Conservation (phyloP, 1,140 invertebrate genomes). For the Pygmarrhopalites habei region DNA sequence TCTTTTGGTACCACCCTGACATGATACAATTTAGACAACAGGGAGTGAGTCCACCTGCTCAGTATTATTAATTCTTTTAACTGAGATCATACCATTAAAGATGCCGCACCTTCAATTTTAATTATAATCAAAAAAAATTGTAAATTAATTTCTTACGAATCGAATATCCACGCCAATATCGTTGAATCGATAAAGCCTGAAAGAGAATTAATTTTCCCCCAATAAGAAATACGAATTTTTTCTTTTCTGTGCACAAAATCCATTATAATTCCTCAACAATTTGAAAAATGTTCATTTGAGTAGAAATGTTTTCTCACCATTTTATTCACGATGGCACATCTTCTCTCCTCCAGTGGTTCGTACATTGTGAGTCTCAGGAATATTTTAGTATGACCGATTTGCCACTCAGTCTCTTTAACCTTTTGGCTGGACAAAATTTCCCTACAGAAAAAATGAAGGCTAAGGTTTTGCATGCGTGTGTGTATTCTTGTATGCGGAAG, state of each 20-base stretch:
- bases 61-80: too few species aligned
- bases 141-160: slow-evolving; percentile 45
- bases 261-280: too few species aligned
- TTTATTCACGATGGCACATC: slow-evolving; percentile 59
- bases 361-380: slow-evolving; percentile 77
- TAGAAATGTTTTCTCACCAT: too few species aligned
- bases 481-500: neutral
- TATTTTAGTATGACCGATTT: slow-evolving; percentile 83
- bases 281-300: too few species aligned
- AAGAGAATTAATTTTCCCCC: too few species aligned
- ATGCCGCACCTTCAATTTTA: neutral
- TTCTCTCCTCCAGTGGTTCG: slow-evolving; percentile 74
- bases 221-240: too few species aligned
- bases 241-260: too few species aligned
- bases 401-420: slow-evolving; percentile 59
- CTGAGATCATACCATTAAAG: too few species aligned
- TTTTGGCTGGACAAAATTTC: slow-evolving; percentile 14
- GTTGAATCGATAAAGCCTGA: slow-evolving; percentile 78
- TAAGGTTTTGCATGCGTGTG: neutral
- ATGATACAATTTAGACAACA: too few species aligned
- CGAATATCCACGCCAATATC: slow-evolving; percentile 58
- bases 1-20: too few species aligned
- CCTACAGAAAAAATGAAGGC: slow-evolving; percentile 27
- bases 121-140: neutral
- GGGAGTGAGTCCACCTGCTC: too few species aligned